Evolutionary conservation across 2,797 vertebrate genomes (phyloP), one percentile per base, ranked within the genome.

Genomic region (Eidolon dupreanum): DNA sequence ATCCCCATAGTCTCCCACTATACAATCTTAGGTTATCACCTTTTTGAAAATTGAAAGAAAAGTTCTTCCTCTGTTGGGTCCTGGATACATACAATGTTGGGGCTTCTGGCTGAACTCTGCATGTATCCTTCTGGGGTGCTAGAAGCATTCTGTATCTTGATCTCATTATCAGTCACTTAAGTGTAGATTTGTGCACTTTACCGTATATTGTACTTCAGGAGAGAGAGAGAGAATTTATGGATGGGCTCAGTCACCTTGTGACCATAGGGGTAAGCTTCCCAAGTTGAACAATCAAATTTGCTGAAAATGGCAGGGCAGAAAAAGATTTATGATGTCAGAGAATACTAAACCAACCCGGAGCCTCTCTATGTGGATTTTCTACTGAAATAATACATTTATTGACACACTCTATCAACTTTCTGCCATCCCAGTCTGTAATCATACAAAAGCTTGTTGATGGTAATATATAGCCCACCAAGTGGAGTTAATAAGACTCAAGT

Each of bases 301-400:
- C 63, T 86, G 51, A 78, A 87, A 92, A 87, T 41, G 63, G n/a
- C 65, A 84, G n/a, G 73, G 70, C 8, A 93, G 59, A 88, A 36
- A 68, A 46, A 49, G 43, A 68, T 59, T 94, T 84, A 66, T 8
- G 20, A 55, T 43, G 41, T 83, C 79, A 22, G 26, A 96, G 38
- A 49, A 33, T 59, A 66, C 51, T 89, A 53, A 91, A 74, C 43
- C 26, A 46, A 88, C 10, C 2, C 1, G 15, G 57, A 83, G 73
- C 15, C 36, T 53, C 24, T 66, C 78, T 79, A 53, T 31, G 17
- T 66, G 63, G 59, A 71, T 10, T 74, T 41, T 90, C 28, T 41
- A 61, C 3, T 43, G 24, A 87, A 88, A 43, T 81, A 66, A 53
- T 49, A 93, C 51, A 36, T 8, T 63, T 70, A 82, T 81, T 77